Conservation (phyloP, 2,113 vertebrate species). For the Trematocara marginatum region DNA sequence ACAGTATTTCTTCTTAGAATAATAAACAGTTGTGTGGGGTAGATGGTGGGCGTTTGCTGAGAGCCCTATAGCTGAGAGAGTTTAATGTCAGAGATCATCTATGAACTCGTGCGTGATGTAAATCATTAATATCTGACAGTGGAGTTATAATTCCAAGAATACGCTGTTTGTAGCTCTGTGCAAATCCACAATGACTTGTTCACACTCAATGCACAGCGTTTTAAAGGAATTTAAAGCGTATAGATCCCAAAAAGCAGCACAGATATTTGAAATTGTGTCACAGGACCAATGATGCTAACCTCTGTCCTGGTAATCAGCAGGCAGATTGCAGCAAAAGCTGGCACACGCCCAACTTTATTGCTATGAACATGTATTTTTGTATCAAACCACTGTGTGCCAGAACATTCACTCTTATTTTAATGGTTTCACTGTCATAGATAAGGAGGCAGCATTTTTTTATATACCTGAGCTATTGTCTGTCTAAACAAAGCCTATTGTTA, state of each 20-base stretch:
- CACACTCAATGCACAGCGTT: background rate
- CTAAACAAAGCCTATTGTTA: background rate
- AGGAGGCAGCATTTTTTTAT: background rate
- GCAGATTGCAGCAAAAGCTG: background rate
- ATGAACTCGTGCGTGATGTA: background rate
- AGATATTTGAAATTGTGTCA: background rate
- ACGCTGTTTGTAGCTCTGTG: background rate
- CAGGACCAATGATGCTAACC: background rate
- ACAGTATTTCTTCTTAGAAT: slow-evolving; percentile 42
- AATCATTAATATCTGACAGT: background rate
- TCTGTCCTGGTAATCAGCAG: background rate
- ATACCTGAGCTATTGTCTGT: background rate
- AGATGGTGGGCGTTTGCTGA: slow-evolving; percentile 8
- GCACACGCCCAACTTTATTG: background rate
- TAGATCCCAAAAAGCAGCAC: background rate
- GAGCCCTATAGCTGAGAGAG: background rate
- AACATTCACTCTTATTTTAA: background rate
- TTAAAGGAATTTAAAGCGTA: background rate
- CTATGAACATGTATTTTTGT: background rate
- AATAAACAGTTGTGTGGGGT: slow-evolving; percentile 51
- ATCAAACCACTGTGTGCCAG: background rate
- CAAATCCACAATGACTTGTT: background rate
- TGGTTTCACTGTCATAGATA: background rate
- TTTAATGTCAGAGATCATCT: slow-evolving; percentile 22
- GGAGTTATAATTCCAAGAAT: background rate